Base-by-base conservation (phyloP, 2,888 invertebrate species). In the Andrena camellia region DNA sequence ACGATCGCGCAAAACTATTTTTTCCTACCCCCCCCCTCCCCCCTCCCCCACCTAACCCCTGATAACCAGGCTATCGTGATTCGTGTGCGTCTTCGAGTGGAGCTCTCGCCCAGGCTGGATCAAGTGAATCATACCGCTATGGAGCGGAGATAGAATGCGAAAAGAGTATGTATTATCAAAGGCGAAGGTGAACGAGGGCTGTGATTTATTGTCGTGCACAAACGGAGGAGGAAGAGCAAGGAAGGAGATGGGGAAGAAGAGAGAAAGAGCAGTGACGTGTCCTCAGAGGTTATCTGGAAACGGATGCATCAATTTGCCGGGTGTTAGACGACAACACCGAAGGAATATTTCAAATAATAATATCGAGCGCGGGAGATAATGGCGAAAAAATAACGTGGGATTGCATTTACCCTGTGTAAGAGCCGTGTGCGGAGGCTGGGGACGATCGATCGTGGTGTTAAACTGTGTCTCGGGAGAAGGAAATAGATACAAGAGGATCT, bases 201-300 rank as follows among this genome's bases (percentile, higher is more conserved):
- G 69, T 73, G 77, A 83, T 77, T 81, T 74, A 83, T 73, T 2
- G 69, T 10, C 20, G 31, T n/a, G 29, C 26, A n/a, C 13, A 23
- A 48, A n/a, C 1, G 48, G 20, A n/a, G 52, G 10, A 57, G n/a
- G 50, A 35, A 33, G 52, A 7, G 63, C 26, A 48, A 8, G 59
- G 31, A 29, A 26, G 33, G 74, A 29, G 10, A 62, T 20, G 57
- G 50, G 50, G 31, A 33, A 33, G 29, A 10, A 17, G 13, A 42
- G 42, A 42, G 42, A 42, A 42, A 42, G 42, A 42, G 42, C 4
- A 20, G 42, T 20, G 59, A 54, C 68, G 70, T 48, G 54, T 78
- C 59, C 63, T 33, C 82, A 72, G 72, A 81, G 83, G 85, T 86
- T 87, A 86, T 86, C 86, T 75, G 35, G 20, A 50, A 48, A 23